Percentiles rank a stretch among this genome's conserved stretches.
These are phyloP conservation scores for Chaetogeoica ovagalla DNA, from an alignment of 2,888 invertebrate species.

Conservation along the genomic window DNA sequence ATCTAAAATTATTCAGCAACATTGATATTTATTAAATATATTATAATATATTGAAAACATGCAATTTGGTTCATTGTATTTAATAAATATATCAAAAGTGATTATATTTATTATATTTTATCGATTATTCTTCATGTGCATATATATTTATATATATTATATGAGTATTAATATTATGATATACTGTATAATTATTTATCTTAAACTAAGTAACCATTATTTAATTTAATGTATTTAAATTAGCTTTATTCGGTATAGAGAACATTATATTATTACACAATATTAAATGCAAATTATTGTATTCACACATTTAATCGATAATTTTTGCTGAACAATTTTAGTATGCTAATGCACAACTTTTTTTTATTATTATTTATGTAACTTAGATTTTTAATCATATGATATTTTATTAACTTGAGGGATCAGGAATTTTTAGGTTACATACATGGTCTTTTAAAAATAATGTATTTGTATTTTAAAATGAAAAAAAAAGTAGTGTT, in stretches of 20 bases:
- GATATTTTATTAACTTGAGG: conserved; percentile 45
- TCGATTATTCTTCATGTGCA: conserved; percentile 17
- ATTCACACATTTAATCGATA: conserved; percentile 20
- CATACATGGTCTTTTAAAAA: conserved; percentile 21
- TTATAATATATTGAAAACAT: conserved; percentile 6
- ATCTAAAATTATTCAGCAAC: conserved; percentile 34
- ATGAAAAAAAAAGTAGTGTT: conserved; percentile 24
- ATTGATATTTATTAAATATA: conserved; percentile 3
- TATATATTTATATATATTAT: not conserved
- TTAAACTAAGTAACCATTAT: conserved; percentile 18
- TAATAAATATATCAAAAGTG: conserved; percentile 14
- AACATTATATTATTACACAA: conserved; percentile 19
- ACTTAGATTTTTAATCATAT: conserved; percentile 27
- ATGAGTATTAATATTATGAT: conserved; percentile 15
- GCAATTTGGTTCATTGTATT: conserved; percentile 5
- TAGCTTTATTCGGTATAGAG: conserved; percentile 24
- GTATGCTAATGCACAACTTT: conserved; percentile 34
- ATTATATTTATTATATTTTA: conserved; percentile 22
- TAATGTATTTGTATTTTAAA: conserved; percentile 31
- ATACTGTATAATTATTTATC: conserved; percentile 23
- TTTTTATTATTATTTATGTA: conserved; percentile 18
- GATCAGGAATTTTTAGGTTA: conserved; percentile 48
- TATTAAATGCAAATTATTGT: conserved; percentile 9
- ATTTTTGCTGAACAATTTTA: conserved; percentile 49
- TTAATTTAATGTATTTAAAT: conserved; percentile 22